Conservation (phyloP, 2,797 vertebrate species). For the Neosalanx taihuensis region DNA sequence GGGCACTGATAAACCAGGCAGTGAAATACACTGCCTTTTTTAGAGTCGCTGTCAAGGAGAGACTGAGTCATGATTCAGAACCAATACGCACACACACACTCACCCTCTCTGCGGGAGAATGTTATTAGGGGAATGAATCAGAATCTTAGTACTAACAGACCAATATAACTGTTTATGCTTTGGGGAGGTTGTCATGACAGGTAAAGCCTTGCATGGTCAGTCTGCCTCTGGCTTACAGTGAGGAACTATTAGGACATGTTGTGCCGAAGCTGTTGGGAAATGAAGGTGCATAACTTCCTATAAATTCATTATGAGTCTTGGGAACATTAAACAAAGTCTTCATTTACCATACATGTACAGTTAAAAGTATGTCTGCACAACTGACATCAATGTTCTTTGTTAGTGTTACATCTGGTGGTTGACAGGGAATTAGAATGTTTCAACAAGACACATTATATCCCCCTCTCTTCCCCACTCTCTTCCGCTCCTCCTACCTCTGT, state of each 20-base stretch:
- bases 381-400: neutral
- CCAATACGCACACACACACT: slow-evolving; percentile 23
- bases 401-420: no score
- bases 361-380: neutral
- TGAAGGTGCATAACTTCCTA: slow-evolving; percentile 35
- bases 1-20: slow-evolving; percentile 37
- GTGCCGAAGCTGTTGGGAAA: slow-evolving; percentile 39
- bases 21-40: slow-evolving; percentile 59
- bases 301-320: slow-evolving; percentile 7
- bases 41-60: slow-evolving; percentile 45
- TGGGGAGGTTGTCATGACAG: slow-evolving; percentile 15
- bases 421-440: no score
- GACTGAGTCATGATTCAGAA: slow-evolving; percentile 59
- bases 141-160: slow-evolving; percentile 40
- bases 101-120: neutral
- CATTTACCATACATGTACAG: neutral
- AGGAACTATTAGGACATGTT: slow-evolving; percentile 39
- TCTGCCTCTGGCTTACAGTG: slow-evolving; percentile 26
- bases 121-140: slow-evolving; percentile 62
- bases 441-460: no score
- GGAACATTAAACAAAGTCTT: neutral
- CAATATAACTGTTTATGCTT: slow-evolving; percentile 45
- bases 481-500: no score
- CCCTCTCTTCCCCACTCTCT: no score
- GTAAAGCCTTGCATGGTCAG: slow-evolving; percentile 61